A percentile compares a stretch with the other conserved stretches of the same genome.
Evolutionary conservation across 2,797 vertebrate species (phyloP).

Genomic region (Tragelaphus eurycerus): DNA sequence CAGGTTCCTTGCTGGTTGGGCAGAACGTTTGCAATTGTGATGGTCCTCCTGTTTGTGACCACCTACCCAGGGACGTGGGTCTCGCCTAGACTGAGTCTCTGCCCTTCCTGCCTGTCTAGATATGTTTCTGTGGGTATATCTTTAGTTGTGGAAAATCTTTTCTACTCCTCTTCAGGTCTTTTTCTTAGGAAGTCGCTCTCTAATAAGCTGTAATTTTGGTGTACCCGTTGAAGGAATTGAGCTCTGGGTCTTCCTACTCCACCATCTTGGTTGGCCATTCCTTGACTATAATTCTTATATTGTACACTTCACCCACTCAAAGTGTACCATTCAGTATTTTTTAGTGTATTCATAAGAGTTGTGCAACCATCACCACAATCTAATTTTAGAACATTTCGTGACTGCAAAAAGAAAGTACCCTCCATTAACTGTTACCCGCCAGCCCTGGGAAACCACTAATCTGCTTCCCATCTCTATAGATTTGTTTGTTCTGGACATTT

Average conservation of each 20-base stretch:
- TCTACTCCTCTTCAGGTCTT: background rate
- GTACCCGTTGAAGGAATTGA: background rate
- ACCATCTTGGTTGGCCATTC: background rate
- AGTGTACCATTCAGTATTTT: background rate
- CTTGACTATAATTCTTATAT: background rate
- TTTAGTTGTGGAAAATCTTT: background rate
- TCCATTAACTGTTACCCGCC: background rate
- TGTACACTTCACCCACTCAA: background rate
- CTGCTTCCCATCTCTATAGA: background rate
- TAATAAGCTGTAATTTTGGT: background rate
- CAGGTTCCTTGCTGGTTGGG: background rate
- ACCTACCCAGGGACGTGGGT: background rate
- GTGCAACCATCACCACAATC: background rate
- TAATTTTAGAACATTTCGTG: background rate
- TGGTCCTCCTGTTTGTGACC: background rate
- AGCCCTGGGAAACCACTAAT: background rate
- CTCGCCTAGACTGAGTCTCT: background rate
- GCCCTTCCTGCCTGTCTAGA: background rate
- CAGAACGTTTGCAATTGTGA: background rate
- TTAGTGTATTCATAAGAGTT: background rate
- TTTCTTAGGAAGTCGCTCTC: background rate
- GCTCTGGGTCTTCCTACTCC: background rate
- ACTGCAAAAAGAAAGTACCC: background rate
- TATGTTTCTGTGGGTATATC: accelerated
- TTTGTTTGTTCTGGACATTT: background rate